phyloP scores from a whole-genome alignment of 2,888 invertebrate species.

The Sisyra terminalis region DNA sequence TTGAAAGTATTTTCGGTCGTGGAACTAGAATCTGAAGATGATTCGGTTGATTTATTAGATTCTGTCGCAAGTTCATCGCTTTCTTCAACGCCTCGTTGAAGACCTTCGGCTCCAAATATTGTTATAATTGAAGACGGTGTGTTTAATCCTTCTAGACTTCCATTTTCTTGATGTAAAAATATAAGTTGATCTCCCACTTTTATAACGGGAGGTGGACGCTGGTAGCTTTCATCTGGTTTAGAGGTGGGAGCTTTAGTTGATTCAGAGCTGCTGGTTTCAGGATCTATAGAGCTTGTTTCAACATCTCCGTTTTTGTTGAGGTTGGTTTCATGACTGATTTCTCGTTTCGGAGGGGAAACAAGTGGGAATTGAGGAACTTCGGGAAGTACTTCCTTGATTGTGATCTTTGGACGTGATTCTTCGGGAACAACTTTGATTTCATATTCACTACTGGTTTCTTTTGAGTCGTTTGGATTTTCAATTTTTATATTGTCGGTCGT shows the following conservation, averaged over 20 bases:
- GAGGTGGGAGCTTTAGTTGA: too few relatives aligned
- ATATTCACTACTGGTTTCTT: constrained; percentile 10
- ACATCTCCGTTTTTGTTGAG: constrained; percentile 21
- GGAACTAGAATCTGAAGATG: not conserved
- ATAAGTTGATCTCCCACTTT: constrained; percentile 25
- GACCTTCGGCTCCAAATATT: constrained; percentile 28
- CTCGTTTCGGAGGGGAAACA: constrained; percentile 20
- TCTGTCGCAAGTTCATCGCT: constrained; percentile 13
- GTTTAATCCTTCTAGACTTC: constrained; percentile 9
- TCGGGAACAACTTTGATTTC: constrained; percentile 1
- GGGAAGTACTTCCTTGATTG: constrained; percentile 44
- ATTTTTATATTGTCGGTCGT: not conserved
- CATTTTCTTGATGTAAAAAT: constrained; percentile 18
- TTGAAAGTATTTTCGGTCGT: not conserved
- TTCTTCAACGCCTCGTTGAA: constrained; percentile 24
- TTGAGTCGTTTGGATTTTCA: not conserved
- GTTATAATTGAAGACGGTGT: constrained; percentile 25
- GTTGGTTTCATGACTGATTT: constrained; percentile 9
- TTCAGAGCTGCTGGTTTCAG: constrained; percentile 12
- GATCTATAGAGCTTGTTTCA: constrained; percentile 28
- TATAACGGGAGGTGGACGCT: constrained; percentile 24
- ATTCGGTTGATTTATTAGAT: not conserved
- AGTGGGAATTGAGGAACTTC: constrained; percentile 25
- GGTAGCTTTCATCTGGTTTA: constrained; percentile 19
- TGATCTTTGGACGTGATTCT: constrained; percentile 20